Conservation (phyloP, 2,888 invertebrate genomes). For the Phragmatobia fuliginosa region DNA sequence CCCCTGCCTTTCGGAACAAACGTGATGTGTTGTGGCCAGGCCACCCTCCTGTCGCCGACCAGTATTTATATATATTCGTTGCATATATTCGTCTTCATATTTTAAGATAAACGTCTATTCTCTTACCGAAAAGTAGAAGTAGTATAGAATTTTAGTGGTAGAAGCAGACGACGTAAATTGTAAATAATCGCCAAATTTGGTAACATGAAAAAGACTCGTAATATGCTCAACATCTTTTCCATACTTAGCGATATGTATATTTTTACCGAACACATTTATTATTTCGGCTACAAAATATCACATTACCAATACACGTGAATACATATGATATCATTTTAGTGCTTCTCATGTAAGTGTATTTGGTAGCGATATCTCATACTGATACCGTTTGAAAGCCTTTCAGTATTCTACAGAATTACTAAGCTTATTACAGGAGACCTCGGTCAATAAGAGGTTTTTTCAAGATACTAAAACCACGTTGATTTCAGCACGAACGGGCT, state of each 20-base stretch:
- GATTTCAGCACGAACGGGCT: too few species aligned
- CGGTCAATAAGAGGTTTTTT: neutral
- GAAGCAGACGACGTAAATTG: neutral
- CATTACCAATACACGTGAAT: neutral
- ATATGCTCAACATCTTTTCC: neutral
- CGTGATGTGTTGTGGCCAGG: too few species aligned
- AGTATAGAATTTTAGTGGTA: neutral
- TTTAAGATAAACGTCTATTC: neutral
- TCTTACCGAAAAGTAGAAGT: neutral
- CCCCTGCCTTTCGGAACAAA: too few species aligned
- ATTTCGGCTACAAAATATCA: neutral
- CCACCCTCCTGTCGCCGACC: too few species aligned
- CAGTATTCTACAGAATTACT: neutral
- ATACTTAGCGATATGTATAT: neutral
- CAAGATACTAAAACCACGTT: too few species aligned
- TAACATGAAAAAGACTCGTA: neutral
- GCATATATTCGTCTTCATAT: too few species aligned
- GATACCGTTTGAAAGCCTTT: slow-evolving; percentile 2
- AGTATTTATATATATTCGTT: too few species aligned
- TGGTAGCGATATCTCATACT: slow-evolving; percentile 5
- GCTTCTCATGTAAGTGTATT: neutral
- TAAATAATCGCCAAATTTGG: neutral
- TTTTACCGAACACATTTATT: neutral
- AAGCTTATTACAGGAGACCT: neutral
- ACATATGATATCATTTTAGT: neutral